phyloP scores from a whole-genome alignment of 2,797 vertebrate species.

The Clarias laeviceps region DNA sequence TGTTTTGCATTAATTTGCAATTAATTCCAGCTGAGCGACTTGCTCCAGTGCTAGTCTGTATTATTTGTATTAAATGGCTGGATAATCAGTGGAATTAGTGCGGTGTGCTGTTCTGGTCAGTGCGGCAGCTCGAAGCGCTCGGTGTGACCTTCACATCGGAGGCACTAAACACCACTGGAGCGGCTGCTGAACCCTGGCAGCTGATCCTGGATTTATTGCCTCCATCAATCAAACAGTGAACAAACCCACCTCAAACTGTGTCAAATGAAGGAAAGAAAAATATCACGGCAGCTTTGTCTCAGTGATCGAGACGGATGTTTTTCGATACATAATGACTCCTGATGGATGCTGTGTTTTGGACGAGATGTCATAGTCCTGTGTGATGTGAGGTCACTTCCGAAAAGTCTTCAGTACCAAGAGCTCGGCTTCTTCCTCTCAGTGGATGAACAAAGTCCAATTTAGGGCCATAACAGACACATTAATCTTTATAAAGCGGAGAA shows the following conservation, averaged over 20 bases:
- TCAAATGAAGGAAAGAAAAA: constrained; percentile 12
- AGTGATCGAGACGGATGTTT: neutral
- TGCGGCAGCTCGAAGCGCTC: constrained; percentile 50
- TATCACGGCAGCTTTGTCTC: neutral
- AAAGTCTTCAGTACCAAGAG: constrained; percentile 11
- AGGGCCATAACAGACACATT: constrained; percentile 63
- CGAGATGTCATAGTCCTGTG: neutral
- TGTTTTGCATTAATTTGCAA: constrained; percentile 52
- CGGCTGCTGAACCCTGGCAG: constrained; percentile 27
- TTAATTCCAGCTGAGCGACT: constrained; percentile 56
- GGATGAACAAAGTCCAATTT: constrained; percentile 50
- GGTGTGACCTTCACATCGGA: constrained; percentile 60
- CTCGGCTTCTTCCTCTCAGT: neutral
- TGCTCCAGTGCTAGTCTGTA: constrained; percentile 55
- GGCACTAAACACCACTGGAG: constrained; percentile 18
- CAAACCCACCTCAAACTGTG: constrained; percentile 7
- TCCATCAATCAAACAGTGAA: constrained; percentile 36
- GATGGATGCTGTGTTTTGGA: neutral
- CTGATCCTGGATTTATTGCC: constrained; percentile 32
- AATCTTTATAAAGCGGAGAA: constrained; percentile 64
- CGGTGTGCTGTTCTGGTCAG: constrained; percentile 48
- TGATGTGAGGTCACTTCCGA: constrained; percentile 18
- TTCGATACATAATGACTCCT: constrained; percentile 19
- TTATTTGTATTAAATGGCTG: constrained; percentile 70
- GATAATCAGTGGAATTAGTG: constrained; percentile 70